Evolutionary conservation across 2,113 vertebrate genomes (phyloP).

Genomic region (Vulpes vulpes): DNA sequence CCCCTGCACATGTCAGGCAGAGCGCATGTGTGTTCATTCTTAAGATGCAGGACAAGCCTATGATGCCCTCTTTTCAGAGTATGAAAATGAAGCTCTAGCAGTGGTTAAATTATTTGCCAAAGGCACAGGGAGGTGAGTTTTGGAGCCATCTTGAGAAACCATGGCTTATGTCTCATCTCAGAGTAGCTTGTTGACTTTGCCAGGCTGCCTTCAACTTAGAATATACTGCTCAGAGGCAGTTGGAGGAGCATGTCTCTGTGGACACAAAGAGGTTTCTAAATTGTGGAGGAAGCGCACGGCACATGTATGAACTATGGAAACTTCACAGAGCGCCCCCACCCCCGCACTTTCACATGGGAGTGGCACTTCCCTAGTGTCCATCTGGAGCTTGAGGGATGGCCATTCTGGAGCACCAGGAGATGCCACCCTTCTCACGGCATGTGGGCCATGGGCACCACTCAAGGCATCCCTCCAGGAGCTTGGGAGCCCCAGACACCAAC

Average conservation of each 20-base stretch:
- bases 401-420: not conserved
- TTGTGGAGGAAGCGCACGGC: not conserved
- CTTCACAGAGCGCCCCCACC: not conserved
- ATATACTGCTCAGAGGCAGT: not conserved
- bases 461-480: not conserved
- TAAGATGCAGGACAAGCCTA: not conserved
- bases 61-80: fast-evolving
- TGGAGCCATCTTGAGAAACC: not conserved
- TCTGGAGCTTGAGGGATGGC: fast-evolving
- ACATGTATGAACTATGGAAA: fast-evolving
- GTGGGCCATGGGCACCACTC: fast-evolving
- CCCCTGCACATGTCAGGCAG: fast-evolving
- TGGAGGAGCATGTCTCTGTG: fast-evolving
- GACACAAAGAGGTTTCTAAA: not conserved
- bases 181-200: not conserved
- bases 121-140: not conserved
- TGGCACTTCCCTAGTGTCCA: not conserved
- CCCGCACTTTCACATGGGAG: not conserved
- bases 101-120: not conserved
- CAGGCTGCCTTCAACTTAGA: not conserved
- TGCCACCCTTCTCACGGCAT: fast-evolving
- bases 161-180: not conserved
- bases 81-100: not conserved
- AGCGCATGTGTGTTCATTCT: fast-evolving
- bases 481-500: not conserved